phyloP scores from a whole-genome alignment of 1,140 invertebrate species.

The Habropoda laboriosa region DNA sequence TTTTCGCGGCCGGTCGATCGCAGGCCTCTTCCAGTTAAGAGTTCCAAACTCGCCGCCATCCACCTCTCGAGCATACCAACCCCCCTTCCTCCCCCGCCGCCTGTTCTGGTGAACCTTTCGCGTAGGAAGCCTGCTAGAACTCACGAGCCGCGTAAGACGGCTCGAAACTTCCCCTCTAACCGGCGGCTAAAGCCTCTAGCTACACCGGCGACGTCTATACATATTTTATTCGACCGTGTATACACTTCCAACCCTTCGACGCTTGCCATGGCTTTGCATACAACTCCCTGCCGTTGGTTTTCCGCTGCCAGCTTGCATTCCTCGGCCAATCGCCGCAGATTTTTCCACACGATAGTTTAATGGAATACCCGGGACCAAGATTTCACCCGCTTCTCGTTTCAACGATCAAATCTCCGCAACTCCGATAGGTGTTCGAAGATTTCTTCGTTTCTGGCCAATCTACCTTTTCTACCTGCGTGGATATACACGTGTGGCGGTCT shows the following conservation, averaged over 20 bases:
- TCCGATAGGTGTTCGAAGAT: not conserved
- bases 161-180: conserved; percentile 17
- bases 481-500: too few relatives aligned
- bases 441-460: conserved; percentile 4
- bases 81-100: not conserved
- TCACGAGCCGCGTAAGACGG: conserved; percentile 13
- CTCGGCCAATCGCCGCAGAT: not conserved
- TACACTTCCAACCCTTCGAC: not conserved
- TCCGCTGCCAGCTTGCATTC: not conserved
- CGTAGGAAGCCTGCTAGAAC: conserved; percentile 9
- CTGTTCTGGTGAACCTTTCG: not conserved
- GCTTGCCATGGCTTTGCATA: not conserved
- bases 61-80: too few relatives aligned
- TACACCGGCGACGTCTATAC: conserved; percentile 7
- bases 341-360: not conserved
- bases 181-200: conserved; percentile 2
- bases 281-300: not conserved
- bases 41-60: conserved; percentile 20
- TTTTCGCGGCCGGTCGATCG: conserved; percentile 20
- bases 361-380: not conserved
- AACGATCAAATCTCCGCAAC: not conserved
- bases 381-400: not conserved
- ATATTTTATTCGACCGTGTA: conserved; percentile 30
- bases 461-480: not conserved
- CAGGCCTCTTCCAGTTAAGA: conserved; percentile 29